These are phyloP conservation scores for Mylabris phalerata DNA, from an alignment of 1,140 invertebrate species.

Conservation along the genomic window DNA sequence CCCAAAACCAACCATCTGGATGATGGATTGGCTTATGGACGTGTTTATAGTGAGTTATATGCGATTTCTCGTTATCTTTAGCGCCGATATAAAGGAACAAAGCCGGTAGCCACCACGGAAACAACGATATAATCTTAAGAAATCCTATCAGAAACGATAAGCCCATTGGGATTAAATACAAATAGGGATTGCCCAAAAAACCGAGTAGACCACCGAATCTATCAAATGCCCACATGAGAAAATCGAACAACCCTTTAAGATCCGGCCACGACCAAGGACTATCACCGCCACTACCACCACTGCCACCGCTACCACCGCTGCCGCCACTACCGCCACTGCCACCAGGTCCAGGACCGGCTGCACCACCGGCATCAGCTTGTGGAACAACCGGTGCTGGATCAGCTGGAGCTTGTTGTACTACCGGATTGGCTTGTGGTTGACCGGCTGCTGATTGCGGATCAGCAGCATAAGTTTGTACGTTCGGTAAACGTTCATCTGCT, in stretches of 20 bases:
- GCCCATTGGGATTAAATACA: slow-evolving; percentile 31
- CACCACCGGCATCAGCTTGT: slow-evolving; percentile 18
- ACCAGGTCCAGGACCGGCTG: slow-evolving; percentile 43
- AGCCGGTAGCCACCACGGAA: slow-evolving; percentile 40
- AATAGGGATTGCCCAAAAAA: slow-evolving; percentile 32
- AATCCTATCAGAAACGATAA: slow-evolving; percentile 33
- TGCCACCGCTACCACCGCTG: slow-evolving; percentile 34
- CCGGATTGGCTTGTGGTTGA: neutral
- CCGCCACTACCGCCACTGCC: slow-evolving; percentile 38
- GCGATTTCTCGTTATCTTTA: slow-evolving; percentile 23
- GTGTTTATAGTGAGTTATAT: slow-evolving; percentile 35
- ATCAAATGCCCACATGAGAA: slow-evolving; percentile 28
- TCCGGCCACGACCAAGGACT: slow-evolving; percentile 27
- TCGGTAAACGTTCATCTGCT: slow-evolving; percentile 14
- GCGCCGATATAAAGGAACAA: slow-evolving; percentile 29
- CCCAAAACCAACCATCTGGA: slow-evolving; percentile 39
- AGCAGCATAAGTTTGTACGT: slow-evolving; percentile 25
- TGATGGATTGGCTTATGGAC: slow-evolving; percentile 36
- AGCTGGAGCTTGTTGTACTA: slow-evolving; percentile 2
- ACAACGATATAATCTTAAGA: slow-evolving; percentile 29
- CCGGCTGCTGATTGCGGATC: slow-evolving; percentile 7
- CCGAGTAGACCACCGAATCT: slow-evolving; percentile 22
- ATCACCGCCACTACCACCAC: slow-evolving; percentile 44
- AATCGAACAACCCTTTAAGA: slow-evolving; percentile 33
- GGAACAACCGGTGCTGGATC: slow-evolving; percentile 5